Conservation (phyloP, 2,888 invertebrate genomes). For the Drosophila cognata region DNA sequence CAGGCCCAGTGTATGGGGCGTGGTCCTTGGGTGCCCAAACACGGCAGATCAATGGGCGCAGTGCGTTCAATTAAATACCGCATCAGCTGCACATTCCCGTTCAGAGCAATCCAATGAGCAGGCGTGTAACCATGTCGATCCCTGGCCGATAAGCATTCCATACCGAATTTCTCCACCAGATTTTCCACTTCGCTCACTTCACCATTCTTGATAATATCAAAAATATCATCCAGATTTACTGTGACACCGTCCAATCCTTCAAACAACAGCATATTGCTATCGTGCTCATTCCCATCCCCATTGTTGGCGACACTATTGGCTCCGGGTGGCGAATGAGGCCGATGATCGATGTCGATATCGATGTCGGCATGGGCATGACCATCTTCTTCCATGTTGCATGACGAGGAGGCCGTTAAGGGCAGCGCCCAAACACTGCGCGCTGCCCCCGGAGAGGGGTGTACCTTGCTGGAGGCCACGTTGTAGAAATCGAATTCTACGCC, state of each 20-base stretch:
- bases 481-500: constrained; percentile 80
- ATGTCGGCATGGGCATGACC: constrained; percentile 85
- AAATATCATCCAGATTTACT: constrained; percentile 88
- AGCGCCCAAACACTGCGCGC: constrained; percentile 96
- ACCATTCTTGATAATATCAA: constrained; percentile 94
- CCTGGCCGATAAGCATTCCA: constrained; percentile 90
- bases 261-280: constrained; percentile 84
- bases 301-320: constrained; percentile 35
- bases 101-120: constrained; percentile 93
- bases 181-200: constrained; percentile 94
- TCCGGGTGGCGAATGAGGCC: constrained; percentile 76
- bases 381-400: constrained; percentile 91
- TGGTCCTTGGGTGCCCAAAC: constrained; percentile 91
- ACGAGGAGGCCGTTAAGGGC: constrained; percentile 91
- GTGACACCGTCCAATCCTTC: constrained; percentile 81
- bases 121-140: constrained; percentile 97
- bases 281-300: constrained; percentile 68
- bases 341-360: constrained; percentile 79
- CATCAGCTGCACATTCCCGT: constrained; percentile 96
- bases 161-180: constrained; percentile 92
- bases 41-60: constrained; percentile 93
- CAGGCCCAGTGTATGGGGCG: constrained; percentile 98
- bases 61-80: constrained; percentile 93
- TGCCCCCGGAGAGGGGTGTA: constrained; percentile 94
- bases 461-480: constrained; percentile 86